Evolutionary conservation across 2,113 vertebrate genomes (phyloP).

Genomic region (Axis porcinus): DNA sequence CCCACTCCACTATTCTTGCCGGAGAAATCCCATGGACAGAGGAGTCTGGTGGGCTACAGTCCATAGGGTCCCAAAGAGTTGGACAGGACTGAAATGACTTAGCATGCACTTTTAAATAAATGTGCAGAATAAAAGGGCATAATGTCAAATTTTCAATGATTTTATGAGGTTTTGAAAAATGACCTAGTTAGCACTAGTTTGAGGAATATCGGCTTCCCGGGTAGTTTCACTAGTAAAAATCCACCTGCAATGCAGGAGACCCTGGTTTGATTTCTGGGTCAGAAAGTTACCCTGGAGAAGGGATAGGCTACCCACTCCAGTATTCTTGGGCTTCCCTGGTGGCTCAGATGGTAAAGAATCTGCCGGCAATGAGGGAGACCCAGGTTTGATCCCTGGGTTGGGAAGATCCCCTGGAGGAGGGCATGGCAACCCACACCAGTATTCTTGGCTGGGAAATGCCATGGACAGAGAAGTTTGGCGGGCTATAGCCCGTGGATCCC

Average conservation of each 20-base stretch:
- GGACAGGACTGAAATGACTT: rapidly evolving
- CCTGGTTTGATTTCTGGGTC: neutral
- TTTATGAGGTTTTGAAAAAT: neutral
- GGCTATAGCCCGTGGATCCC: rapidly evolving
- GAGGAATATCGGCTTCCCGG: neutral
- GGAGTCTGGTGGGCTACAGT: neutral
- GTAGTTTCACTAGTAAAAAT: neutral
- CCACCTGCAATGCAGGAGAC: neutral
- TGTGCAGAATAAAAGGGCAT: neutral
- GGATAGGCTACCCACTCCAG: neutral
- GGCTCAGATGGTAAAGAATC: neutral
- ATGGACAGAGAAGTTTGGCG: rapidly evolving
- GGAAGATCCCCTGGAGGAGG: neutral
- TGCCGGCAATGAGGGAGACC: neutral
- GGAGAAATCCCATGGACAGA: neutral
- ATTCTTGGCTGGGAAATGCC: neutral
- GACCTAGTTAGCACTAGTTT: neutral
- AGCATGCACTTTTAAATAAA: neutral
- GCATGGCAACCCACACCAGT: neutral
- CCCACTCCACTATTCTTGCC: neutral
- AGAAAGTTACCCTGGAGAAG: neutral
- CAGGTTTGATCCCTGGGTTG: rapidly evolving
- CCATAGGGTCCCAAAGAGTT: neutral
- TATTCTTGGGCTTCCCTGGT: neutral
- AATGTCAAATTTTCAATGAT: neutral